phyloP scores from a whole-genome alignment of 2,797 vertebrate genomes.

The Ispidina picta region DNA sequence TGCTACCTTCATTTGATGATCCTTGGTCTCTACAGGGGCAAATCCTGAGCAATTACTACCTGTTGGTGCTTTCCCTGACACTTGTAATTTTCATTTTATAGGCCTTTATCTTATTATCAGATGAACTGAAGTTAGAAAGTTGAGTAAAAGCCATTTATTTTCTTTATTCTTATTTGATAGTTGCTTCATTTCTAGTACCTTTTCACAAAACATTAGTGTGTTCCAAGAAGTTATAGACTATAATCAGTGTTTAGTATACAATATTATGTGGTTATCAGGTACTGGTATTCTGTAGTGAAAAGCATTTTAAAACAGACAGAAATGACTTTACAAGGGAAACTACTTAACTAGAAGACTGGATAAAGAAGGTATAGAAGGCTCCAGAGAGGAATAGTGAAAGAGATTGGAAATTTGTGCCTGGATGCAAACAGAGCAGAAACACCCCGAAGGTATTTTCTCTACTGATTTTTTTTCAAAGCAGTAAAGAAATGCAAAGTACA shows the following conservation, averaged over 20 bases:
- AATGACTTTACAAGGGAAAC: neutral
- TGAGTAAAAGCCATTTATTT: neutral
- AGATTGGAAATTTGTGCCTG: neutral
- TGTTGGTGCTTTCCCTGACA: neutral
- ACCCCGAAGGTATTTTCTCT: neutral
- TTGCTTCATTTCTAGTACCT: neutral
- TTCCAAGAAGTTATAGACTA: neutral
- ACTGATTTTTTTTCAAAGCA: neutral
- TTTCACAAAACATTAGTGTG: neutral
- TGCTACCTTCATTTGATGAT: too few species aligned
- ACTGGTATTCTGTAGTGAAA: neutral
- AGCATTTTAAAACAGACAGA: neutral
- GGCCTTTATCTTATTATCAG: neutral
- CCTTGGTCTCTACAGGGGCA: neutral
- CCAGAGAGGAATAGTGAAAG: neutral
- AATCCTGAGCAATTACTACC: neutral
- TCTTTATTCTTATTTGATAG: neutral
- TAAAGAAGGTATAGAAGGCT: neutral
- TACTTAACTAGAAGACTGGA: neutral
- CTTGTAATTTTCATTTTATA: neutral
- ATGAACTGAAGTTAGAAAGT: neutral
- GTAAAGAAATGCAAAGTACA: constrained; percentile 1
- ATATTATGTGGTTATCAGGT: neutral
- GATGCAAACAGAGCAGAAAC: neutral
- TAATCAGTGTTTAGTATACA: neutral